phyloP scores from a whole-genome alignment of 2,113 vertebrate genomes.

The Phodopus roborovskii region DNA sequence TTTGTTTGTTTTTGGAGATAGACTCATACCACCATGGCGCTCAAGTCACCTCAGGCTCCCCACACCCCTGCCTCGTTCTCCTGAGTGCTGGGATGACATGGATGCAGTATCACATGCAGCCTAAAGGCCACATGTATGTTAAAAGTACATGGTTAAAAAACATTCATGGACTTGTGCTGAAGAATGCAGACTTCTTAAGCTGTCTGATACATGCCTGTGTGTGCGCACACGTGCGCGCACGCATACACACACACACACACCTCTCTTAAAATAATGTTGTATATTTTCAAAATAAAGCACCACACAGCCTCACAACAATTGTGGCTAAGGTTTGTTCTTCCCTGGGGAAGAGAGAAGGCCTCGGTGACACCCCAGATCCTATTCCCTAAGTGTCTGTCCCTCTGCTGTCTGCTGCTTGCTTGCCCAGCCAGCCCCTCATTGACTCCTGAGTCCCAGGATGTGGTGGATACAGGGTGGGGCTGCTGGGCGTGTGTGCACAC shows the following conservation, averaged over 20 bases:
- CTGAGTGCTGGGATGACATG: background rate
- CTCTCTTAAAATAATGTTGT: background rate
- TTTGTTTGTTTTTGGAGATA: background rate
- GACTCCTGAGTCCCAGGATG: background rate
- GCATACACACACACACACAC: accelerated
- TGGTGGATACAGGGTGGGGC: background rate
- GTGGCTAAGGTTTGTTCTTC: background rate
- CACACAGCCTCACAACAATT: background rate
- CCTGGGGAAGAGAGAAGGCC: background rate
- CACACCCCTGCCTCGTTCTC: background rate
- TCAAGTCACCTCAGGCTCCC: background rate
- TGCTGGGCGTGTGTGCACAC: background rate
- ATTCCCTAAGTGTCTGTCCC: background rate
- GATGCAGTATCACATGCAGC: background rate
- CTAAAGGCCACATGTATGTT: background rate
- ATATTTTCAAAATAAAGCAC: conserved; percentile 15
- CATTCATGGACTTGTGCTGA: background rate
- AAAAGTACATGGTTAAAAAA: background rate
- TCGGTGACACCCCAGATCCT: background rate
- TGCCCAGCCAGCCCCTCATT: accelerated
- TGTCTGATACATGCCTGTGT: background rate
- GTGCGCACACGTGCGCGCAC: accelerated
- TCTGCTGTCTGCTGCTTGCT: background rate
- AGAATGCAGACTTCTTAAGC: background rate
- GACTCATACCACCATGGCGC: background rate